Evolutionary conservation across 2,888 invertebrate genomes (phyloP), one percentile per base, ranked within the genome.

Genomic region (Stenotaenia linearis): DNA sequence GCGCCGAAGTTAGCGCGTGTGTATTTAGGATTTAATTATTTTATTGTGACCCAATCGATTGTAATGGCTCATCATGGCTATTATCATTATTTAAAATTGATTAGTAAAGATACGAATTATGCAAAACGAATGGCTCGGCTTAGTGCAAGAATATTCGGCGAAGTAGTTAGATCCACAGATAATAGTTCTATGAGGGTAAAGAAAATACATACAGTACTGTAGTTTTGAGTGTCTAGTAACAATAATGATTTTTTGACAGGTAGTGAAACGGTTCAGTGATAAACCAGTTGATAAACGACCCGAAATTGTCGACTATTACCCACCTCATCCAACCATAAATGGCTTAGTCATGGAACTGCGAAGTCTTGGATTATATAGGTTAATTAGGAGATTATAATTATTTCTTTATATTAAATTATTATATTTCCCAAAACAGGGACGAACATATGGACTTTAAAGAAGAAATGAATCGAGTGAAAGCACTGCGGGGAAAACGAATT

Each of bases 401-500:
- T n/a, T n/a, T n/a, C n/a, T n/a, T n/a, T n/a, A n/a, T n/a, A n/a
- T n/a, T n/a, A n/a, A n/a, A n/a, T n/a, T n/a, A n/a, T n/a, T n/a
- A n/a, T n/a, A n/a, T n/a, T n/a, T n/a, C n/a, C n/a, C 74, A 83
- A 78, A 30, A 23, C 79, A 84, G 86, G 80, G 95, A 96, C 84
- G 96, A 96, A 85, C 96, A 96, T 86, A 89, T 92, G 84, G 96
- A 96, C 86, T 96, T 95, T 84, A 91, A 91, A 83, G 95, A 96
- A 77, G 96, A 96, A 87, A 94, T 94, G 91, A 89, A 89, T 82
- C 89, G 95, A 80, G 87, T 94, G 83, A 88, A 93, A 80, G 91
- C 89, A 80, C 88, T 96, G 18, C 88, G 94, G 80, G 96, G 96
- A 10, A 96, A 95, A 86, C 89, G 89, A 69, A 28, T 25, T 9